These are phyloP conservation scores for Leuciscus idus DNA, from an alignment of 2,113 vertebrate genomes.

Conservation along the genomic window DNA sequence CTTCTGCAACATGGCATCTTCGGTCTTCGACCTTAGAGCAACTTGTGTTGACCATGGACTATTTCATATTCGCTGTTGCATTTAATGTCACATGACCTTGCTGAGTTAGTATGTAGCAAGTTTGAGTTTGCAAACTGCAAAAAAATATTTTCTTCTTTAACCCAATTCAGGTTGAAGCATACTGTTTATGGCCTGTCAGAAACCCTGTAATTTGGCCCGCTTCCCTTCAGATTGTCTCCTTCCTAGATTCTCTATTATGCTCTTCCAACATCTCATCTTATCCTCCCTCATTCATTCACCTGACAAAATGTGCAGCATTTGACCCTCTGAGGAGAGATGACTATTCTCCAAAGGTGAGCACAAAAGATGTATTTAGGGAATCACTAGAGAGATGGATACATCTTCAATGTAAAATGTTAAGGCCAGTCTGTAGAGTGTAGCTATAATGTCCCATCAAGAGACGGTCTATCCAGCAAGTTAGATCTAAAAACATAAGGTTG, in stretches of 20 bases:
- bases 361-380: constrained; percentile 70
- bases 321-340: constrained; percentile 48
- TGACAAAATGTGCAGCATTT: constrained; percentile 65
- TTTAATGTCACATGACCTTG: not conserved
- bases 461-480: not conserved
- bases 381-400: constrained; percentile 63
- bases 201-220: not conserved
- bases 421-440: constrained; percentile 61
- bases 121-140: not conserved
- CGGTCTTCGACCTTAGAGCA: constrained; percentile 29
- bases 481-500: not conserved
- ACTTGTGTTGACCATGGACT: not conserved
- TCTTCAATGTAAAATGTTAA: constrained; percentile 58
- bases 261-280: not conserved
- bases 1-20: constrained; percentile 62
- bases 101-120: not conserved
- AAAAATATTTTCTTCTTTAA: not conserved
- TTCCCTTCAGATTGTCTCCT: not conserved
- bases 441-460: not conserved
- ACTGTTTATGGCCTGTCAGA: not conserved
- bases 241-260: not conserved
- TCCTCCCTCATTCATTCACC: not conserved
- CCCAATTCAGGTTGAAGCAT: not conserved
- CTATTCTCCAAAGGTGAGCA: constrained; percentile 60
- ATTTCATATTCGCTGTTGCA: not conserved